A percentile compares a stretch with the other conserved stretches of the same genome.
Conservation (phyloP, 1,140 invertebrate genomes). For the Bathynomus jamesi region DNA sequence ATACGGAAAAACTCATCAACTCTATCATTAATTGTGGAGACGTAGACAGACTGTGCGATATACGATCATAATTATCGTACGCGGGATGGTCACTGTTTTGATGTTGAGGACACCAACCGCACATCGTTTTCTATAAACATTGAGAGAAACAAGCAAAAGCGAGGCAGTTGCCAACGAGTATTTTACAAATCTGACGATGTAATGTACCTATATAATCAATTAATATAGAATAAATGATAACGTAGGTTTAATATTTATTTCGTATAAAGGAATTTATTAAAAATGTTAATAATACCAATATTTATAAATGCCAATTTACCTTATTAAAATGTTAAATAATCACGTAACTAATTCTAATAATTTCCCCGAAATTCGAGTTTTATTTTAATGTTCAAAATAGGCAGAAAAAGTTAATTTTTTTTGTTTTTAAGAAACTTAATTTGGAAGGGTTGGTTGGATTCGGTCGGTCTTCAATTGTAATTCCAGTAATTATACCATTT, state of each 20-base stretch:
- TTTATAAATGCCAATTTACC: background rate
- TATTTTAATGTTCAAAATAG: too few species aligned
- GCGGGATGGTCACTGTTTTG: background rate
- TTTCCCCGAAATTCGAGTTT: background rate
- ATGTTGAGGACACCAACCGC: background rate
- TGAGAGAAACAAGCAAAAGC: background rate
- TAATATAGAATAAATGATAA: too few species aligned
- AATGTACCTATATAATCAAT: too few species aligned
- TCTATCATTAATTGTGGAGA: slow-evolving; percentile 1
- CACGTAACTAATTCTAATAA: background rate
- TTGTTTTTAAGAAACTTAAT: too few species aligned
- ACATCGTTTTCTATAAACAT: background rate
- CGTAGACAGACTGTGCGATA: background rate
- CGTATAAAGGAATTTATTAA: too few species aligned
- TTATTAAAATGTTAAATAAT: background rate
- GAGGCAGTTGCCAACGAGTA: too few species aligned
- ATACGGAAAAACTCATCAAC: background rate
- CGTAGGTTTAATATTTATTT: too few species aligned
- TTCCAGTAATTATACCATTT: background rate
- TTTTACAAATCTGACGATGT: too few species aligned
- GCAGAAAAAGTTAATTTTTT: too few species aligned
- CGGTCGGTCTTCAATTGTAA: background rate
- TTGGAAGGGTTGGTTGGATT: too few species aligned
- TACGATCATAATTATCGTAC: background rate
- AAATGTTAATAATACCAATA: too few species aligned